Percentiles rank a stretch among this genome's conserved stretches.
phyloP scores from a whole-genome alignment of 1,140 invertebrate genomes.

The Tetranychus urticae region DNA sequence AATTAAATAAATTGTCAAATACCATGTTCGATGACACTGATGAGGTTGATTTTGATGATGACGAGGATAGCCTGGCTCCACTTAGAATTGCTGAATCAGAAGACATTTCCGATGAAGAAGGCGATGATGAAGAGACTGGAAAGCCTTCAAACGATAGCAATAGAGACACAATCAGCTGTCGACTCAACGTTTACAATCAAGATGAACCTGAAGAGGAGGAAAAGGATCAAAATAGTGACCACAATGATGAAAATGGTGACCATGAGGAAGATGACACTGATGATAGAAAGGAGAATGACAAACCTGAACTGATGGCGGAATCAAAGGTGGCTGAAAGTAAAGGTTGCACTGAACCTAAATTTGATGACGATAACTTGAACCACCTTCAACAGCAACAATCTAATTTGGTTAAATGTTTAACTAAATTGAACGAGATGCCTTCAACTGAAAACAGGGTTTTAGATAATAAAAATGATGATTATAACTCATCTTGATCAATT shows the following conservation, averaged over 20 bases:
- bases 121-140: background rate
- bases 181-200: background rate
- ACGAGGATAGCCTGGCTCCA: background rate
- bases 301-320: no score
- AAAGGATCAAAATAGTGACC: background rate
- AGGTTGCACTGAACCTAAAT: no score
- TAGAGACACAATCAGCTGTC: background rate
- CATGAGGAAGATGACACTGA: background rate
- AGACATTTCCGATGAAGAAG: background rate
- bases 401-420: no score
- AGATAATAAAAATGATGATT: no score
- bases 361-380: no score
- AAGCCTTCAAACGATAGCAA: background rate
- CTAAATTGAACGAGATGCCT: no score
- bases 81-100: background rate
- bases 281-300: background rate
- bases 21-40: no score
- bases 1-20: no score
- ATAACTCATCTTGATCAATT: no score
- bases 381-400: no score
- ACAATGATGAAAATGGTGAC: background rate
- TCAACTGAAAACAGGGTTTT: no score
- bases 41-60: background rate
- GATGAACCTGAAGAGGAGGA: background rate
- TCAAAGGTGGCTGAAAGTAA: no score